Evolutionary conservation across 1,140 invertebrate genomes (phyloP), one percentile per base, ranked within the genome.

Genomic region (Drosophila asahinai): DNA sequence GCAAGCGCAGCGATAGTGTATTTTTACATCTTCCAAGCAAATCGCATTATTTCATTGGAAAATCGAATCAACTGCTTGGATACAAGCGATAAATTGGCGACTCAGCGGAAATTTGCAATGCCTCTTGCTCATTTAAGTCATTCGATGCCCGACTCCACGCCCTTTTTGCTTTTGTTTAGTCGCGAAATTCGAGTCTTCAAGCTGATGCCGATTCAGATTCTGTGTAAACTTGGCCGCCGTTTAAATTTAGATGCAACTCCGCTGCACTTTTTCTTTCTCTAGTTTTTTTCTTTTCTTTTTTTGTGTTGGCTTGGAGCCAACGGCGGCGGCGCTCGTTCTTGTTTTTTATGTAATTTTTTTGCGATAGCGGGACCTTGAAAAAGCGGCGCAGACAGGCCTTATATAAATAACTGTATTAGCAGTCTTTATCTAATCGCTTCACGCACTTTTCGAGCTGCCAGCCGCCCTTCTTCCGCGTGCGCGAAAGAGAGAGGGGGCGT

Each of bases 341-440:
- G 5, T 68, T 77, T 84, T 86, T 86, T 86, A 86, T 89, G 80
- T 86, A 86, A 87, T 73, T 63, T 77, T 42, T 62, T 62, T 49
- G 48, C 78, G 83, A 87, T 87, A 83, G 59, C 52, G 42, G 79
- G 81, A 83, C 83, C 83, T 87, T 87, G 83, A 87, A 77, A 77
- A 45, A 51, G 42, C 27, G 55, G 36, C 48, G 54, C 62, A 77
- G 72, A 77, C 72, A 76, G 38, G 55, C 60, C 74, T 89, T 90
- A 84, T 81, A 86, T 84, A 84, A 86, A 87, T 74, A 65, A 54
- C 48, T 63, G 60, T 83, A 80, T 77, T 67, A 72, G 54, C 58
- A 52, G 38, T 42, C 51, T 89, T 87, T 84, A 81, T 87, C 81
- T 87, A 87, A 87, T 87, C 83, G 77, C 63, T 72, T 49, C 67